Evolutionary conservation across 2,888 invertebrate genomes (phyloP), one percentile per base, ranked within the genome.

Genomic region (Elysia crispata): DNA sequence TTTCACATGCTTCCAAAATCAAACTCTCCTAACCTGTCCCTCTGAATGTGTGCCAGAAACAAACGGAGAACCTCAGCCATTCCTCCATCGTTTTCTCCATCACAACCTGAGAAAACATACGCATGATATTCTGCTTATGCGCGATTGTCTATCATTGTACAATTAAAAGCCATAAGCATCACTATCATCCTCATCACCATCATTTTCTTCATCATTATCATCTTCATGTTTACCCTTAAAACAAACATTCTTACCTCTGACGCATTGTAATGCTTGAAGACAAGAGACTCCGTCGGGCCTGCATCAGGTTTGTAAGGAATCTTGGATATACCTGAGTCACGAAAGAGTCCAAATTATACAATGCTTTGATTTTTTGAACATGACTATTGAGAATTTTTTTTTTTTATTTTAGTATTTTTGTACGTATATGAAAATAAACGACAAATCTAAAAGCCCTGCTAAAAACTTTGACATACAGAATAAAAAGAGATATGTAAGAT

Each of bases 21-120:
- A 6, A 6, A 6, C 3, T 41, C 41, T 41, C 41, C n/a, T 80
- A 84, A 92, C 92, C 92, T 82, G 90, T 90, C 79, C 93, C 92
- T 69, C 93, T 84, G 86, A 93, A 93, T 15, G 93, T 92, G 86
- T 93, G 93, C 92, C 93, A 93, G 87, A 94, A 93, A 20, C 94
- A 94, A 0, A 95, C 92, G 72, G 94, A 94, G 85, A 93, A 94
- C 69, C 94, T 93, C 23, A 95, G 92, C 95, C 95, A 95, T 20
- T 95, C 95, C 83, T 95, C 94, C 94, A 95, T 94, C 0, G 93
- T 89, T 13, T 93, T 92, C 0, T 94, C 94, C 86, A 94, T 93
- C 0, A 95, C 90, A 20, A 89, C 86, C 91, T 91, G 83, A 13
- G 28, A 28, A 25, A 1, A 25, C 20, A 66, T 28, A 3, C 15